Conservation (phyloP, 2,888 invertebrate species). For the Drosophila macrospina region DNA sequence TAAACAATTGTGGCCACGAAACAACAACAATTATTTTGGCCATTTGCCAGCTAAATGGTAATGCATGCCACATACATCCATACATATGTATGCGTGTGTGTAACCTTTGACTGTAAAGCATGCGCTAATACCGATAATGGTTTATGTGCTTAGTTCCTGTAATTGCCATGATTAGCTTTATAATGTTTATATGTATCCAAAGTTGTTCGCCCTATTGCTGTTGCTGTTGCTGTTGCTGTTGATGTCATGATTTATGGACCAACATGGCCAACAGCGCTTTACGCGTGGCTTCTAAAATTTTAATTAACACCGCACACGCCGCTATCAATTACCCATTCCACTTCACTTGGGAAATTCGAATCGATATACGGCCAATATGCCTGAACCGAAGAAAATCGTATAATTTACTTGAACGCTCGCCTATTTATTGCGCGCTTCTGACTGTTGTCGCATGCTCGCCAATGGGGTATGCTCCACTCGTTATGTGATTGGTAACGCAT, state of each 20-base stretch:
- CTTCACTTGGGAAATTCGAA: conserved; percentile 2
- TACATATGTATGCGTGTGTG: background rate
- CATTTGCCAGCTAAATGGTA: conserved; percentile 30
- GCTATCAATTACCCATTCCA: conserved; percentile 64
- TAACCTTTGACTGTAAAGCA: conserved; percentile 51
- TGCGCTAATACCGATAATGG: conserved; percentile 51
- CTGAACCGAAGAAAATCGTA: conserved; percentile 59
- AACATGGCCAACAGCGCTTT: conserved; percentile 11
- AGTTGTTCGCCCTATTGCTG: conserved; percentile 1
- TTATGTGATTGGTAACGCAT: background rate
- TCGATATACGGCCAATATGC: conserved; percentile 54
- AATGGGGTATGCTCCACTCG: background rate
- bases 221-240: conserved; percentile 45
- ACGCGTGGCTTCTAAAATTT: conserved; percentile 71
- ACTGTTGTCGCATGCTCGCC: conserved; percentile 16
- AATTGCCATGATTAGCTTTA: conserved; percentile 63
- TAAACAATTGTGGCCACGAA: conserved; percentile 41
- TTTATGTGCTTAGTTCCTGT: conserved; percentile 53
- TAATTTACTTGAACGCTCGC: conserved; percentile 60
- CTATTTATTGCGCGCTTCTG: conserved; percentile 50
- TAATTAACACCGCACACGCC: conserved; percentile 67
- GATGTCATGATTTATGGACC: conserved; percentile 75
- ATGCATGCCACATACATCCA: conserved; percentile 14
- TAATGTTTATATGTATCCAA: conserved; percentile 15
- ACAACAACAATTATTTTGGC: conserved; percentile 33